Evolutionary conservation across 2,797 vertebrate species (phyloP), one percentile per base, ranked within the genome.

Genomic region (Neoniphon sammara): DNA sequence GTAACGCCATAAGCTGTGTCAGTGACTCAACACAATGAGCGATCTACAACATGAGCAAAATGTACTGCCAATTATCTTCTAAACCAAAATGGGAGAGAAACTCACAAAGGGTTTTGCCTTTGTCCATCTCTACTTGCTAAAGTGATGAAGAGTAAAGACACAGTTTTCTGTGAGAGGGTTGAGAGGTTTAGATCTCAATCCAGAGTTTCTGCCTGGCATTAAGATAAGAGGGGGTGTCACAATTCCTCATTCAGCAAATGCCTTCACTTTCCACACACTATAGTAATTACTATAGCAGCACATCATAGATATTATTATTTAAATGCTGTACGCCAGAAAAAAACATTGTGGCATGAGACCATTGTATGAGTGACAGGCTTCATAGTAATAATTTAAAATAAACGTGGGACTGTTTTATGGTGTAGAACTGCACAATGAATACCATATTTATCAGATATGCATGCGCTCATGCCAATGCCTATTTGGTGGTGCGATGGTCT

Each of bases 1-100:
- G 69, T 20, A 31, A 62, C 54, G 67, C 31, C 62, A 63, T 61
- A 73, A 67, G 27, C 57, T 74, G 62, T 8, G 8, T 55, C 67
- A 44, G 31, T 79, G 83, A 83, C 63, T 85, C 68, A 78, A 53
- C 66, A 66, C 17, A 44, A n/a, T 2, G 3, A 67, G 68, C 58
- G 80, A 56, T 77, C 73, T 60, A 70, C 21, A 54, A 57, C 31
- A 55, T 30, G 47, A 63, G 57, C 66, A 69, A 27, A 87, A 66
- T 20, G 62, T 58, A 62, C 20, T 34, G 42, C 4, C 23, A 55
- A 42, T 64, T 18, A 7, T 20, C 23, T 25, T 60, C 9, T 66
- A 44, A 11, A 44, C 25, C 31, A 17, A 58, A 30, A 64, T 14
- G 49, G 30, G 27, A 27, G 10, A 42, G 23, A 59, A 30, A 17